Base-by-base conservation (phyloP, 2,888 invertebrate genomes). In the Agrypnus murinus region DNA sequence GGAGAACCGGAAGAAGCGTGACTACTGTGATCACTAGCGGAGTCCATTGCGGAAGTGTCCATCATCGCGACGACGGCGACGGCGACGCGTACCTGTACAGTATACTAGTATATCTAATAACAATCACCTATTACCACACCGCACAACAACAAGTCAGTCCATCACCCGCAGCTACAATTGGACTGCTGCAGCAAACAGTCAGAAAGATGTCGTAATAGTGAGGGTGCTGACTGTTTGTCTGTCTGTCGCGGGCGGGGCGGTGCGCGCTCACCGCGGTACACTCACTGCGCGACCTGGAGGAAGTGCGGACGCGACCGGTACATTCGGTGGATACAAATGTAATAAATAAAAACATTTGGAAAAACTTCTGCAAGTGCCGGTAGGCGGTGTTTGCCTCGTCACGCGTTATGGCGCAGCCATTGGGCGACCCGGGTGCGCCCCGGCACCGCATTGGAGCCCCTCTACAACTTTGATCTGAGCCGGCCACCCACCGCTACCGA, bases 281-380 rank as follows among this genome's bases (percentile, higher is more conserved):
- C 70, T 67, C 68, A 73, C 66, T 69, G 74, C 73, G 69, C 79
- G 79, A 78, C 79, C 79, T 77, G 76, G 74, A 80, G 81, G 81
- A 81, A 82, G 80, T 79, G 80, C 81, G 77, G 79, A 82, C 82
- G 88, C 90, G 85, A 89, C 89, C 89, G 89, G 88, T 89, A 89
- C 87, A 90, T 88, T 89, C 89, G 88, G 87, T 87, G 87, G 88
- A 87, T 89, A 89, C 90, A 89, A 90, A 90, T 89, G 90, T 90
- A 90, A 91, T 91, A 90, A 90, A 91, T 91, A 91, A 90, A 90
- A 90, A 86, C 86, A 86, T 84, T 85, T 77, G 83, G 85, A 86
- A 85, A 90, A 89, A 86, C 87, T 86, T 88, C 86, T 81, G 83
- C 82, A 82, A 82, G 83, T 82, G 84, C 79, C 80, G 77, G 78